phyloP scores from a whole-genome alignment of 2,113 vertebrate species.

The Brachionichthys hirsutus region DNA sequence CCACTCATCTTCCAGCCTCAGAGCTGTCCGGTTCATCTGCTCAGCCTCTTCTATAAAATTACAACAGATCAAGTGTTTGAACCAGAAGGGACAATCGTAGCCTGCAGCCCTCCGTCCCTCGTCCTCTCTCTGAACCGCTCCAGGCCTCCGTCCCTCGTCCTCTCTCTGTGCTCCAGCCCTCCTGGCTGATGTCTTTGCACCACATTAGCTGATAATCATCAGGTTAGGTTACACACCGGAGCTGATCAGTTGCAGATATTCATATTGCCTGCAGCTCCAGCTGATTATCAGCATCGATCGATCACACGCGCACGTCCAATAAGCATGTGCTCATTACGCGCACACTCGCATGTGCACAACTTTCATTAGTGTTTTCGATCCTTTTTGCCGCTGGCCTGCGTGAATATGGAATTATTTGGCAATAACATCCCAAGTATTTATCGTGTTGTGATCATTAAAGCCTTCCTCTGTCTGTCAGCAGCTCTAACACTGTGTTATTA shows the following conservation, averaged over 20 bases:
- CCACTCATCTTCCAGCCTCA: slow-evolving; percentile 10
- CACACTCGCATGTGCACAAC: not conserved
- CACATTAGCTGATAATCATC: slow-evolving; percentile 64
- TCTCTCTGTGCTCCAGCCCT: slow-evolving; percentile 23
- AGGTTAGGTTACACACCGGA: slow-evolving; percentile 34
- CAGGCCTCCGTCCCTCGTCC: slow-evolving; percentile 5
- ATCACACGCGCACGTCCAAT: slow-evolving; percentile 10
- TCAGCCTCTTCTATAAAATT: slow-evolving; percentile 28
- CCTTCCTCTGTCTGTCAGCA: slow-evolving; percentile 42
- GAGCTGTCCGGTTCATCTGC: slow-evolving; percentile 23
- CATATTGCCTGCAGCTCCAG: slow-evolving; percentile 61
- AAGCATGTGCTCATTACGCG: slow-evolving; percentile 3
- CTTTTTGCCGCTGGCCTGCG: not conserved
- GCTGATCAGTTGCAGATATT: slow-evolving; percentile 58
- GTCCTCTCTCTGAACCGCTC: not conserved
- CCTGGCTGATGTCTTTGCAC: slow-evolving; percentile 47
- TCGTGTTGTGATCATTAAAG: slow-evolving; percentile 58
- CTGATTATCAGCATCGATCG: slow-evolving; percentile 50
- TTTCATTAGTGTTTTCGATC: slow-evolving; percentile 38
- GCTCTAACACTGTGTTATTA: slow-evolving; percentile 33
- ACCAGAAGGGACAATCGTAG: slow-evolving; percentile 55
- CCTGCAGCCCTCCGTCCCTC: slow-evolving; percentile 4
- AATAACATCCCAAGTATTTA: slow-evolving; percentile 50
- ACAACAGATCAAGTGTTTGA: slow-evolving; percentile 59
- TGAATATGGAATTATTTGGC: slow-evolving; percentile 34